Evolutionary conservation across 1,140 invertebrate species (phyloP).

Genomic region (Cheumatopsyche charites): DNA sequence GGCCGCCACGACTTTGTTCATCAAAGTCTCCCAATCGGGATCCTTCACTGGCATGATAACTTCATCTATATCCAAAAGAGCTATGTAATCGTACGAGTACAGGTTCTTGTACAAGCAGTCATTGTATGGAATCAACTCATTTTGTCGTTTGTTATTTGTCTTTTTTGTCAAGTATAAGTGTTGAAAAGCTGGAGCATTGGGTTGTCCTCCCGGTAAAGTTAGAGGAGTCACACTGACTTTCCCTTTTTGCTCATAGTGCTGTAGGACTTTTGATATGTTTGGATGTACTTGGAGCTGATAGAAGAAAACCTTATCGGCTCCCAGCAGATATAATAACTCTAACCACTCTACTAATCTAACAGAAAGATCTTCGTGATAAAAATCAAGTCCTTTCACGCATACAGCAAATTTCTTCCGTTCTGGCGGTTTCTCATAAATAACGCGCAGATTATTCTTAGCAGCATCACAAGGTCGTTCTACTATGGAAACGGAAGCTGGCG

Average conservation of each 20-base stretch:
- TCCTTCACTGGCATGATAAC: constrained; percentile 90
- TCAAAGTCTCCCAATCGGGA: constrained; percentile 78
- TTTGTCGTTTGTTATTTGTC: constrained; percentile 90
- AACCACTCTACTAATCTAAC: constrained; percentile 95
- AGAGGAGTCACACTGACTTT: constrained; percentile 84
- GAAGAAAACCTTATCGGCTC: constrained; percentile 91
- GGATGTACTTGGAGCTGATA: constrained; percentile 91
- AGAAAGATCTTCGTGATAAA: constrained; percentile 88
- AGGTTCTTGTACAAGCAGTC: constrained; percentile 95
- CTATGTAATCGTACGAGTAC: constrained; percentile 89
- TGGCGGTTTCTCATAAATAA: constrained; percentile 78
- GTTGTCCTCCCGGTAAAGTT: constrained; percentile 88
- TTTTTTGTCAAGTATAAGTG: constrained; percentile 90
- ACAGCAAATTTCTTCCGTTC: constrained; percentile 86
- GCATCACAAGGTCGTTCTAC: constrained; percentile 85
- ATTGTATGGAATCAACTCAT: constrained; percentile 96
- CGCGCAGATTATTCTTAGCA: constrained; percentile 84
- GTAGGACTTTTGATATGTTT: constrained; percentile 87
- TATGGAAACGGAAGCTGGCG: constrained; percentile 85
- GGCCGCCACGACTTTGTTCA: constrained; percentile 75
- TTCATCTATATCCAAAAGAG: constrained; percentile 91
- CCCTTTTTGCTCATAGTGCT: constrained; percentile 78
- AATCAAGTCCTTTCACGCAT: constrained; percentile 93
- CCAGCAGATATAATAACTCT: constrained; percentile 82
- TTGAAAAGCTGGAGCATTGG: constrained; percentile 86